phyloP scores from a whole-genome alignment of 2,888 invertebrate species.

The Leptopilina syphax region DNA sequence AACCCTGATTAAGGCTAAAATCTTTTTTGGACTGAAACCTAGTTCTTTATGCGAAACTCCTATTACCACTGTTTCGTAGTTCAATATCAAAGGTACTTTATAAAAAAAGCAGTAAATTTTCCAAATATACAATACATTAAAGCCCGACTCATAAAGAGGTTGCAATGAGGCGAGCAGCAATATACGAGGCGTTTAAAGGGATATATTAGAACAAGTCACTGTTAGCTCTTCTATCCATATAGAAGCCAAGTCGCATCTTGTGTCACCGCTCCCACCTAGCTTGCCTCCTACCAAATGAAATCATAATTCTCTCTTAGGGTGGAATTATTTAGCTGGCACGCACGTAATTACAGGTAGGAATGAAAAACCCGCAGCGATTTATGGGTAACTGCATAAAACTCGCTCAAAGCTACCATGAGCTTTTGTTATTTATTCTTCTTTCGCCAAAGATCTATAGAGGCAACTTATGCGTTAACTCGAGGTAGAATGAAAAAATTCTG shows the following conservation, averaged over 20 bases:
- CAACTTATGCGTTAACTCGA: not conserved
- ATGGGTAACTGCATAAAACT: constrained; percentile 46
- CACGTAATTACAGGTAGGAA: constrained; percentile 57
- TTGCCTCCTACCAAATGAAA: constrained; percentile 54
- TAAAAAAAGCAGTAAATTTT: too few species aligned
- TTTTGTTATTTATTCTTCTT: constrained; percentile 48
- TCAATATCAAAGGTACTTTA: too few species aligned
- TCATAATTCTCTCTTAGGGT: constrained; percentile 60
- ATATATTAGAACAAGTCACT: constrained; percentile 37
- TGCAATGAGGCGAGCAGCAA: constrained; percentile 42
- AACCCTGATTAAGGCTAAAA: too few species aligned
- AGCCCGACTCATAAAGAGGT: constrained; percentile 38
- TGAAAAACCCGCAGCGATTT: constrained; percentile 57
- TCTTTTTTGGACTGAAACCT: too few species aligned
- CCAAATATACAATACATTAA: not conserved
- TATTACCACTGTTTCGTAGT: too few species aligned
- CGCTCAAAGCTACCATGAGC: constrained; percentile 41
- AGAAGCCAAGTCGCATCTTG: constrained; percentile 47
- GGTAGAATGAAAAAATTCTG: not conserved
- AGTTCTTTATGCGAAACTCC: too few species aligned
- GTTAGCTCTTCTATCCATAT: constrained; percentile 41
- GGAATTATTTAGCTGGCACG: constrained; percentile 58
- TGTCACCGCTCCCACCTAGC: constrained; percentile 41
- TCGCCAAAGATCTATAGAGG: constrained; percentile 27
- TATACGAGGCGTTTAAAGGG: constrained; percentile 38